Evolutionary conservation across 2,888 invertebrate species (phyloP).

Genomic region (Laspeyria flexula): DNA sequence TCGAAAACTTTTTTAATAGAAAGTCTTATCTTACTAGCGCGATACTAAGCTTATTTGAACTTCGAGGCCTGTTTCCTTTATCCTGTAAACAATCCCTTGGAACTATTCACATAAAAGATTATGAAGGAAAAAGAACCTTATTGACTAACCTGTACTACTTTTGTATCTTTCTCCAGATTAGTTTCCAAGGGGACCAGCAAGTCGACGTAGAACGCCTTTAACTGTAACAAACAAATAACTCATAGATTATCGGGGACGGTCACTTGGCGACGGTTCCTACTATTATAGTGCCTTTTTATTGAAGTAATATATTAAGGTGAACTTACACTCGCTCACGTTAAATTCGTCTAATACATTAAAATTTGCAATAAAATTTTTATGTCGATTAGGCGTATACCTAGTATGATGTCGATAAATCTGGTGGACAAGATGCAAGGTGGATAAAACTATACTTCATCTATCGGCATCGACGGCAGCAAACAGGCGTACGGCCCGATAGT

Average conservation of each 20-base stretch:
- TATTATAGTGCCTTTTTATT: constrained; percentile 2
- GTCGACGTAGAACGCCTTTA: constrained; percentile 98
- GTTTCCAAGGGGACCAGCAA: constrained; percentile 96
- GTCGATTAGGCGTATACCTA: not conserved
- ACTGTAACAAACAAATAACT: constrained; percentile 85
- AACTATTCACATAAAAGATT: constrained; percentile 62
- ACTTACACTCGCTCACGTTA: not conserved
- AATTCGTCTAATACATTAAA: not conserved
- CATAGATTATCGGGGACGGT: constrained; percentile 46
- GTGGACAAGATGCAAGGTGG: too few species aligned
- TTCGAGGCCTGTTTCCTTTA: constrained; percentile 52
- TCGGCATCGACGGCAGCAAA: too few species aligned
- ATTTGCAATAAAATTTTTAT: not conserved
- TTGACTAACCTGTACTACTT: constrained; percentile 93
- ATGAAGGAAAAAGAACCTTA: constrained; percentile 60
- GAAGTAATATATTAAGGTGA: not conserved
- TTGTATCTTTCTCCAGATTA: constrained; percentile 97
- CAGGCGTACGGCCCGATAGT: too few species aligned
- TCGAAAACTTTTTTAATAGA: constrained; percentile 70
- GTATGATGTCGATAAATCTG: not conserved
- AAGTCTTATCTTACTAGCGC: constrained; percentile 62
- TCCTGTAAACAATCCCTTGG: constrained; percentile 67
- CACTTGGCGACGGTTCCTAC: constrained; percentile 28
- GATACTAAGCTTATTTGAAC: constrained; percentile 65
- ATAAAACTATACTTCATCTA: too few species aligned